These are phyloP conservation scores for Thereva nobilitata DNA, from an alignment of 2,888 invertebrate species.

Conservation along the genomic window DNA sequence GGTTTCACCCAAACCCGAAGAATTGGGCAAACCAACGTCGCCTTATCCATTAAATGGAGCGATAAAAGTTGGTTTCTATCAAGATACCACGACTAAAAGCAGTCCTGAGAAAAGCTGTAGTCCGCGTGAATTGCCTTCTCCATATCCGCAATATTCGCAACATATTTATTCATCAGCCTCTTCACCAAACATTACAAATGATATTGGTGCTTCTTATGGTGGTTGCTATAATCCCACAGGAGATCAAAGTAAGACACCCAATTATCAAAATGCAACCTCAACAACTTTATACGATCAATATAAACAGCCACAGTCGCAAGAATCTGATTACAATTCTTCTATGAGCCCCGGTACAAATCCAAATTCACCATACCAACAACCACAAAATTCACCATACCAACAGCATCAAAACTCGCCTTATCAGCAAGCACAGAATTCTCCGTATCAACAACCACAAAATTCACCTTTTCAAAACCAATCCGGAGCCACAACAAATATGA, in stretches of 20 bases:
- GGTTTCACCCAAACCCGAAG: constrained; percentile 75
- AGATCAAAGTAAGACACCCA: constrained; percentile 54
- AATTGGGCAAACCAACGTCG: constrained; percentile 66
- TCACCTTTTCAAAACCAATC: constrained; percentile 46
- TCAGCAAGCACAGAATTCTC: constrained; percentile 50
- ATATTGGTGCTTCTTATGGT: constrained; percentile 54
- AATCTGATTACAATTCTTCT: constrained; percentile 62
- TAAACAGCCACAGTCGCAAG: constrained; percentile 62
- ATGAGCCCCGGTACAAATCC: constrained; percentile 62
- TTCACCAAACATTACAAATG: constrained; percentile 61
- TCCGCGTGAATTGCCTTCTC: constrained; percentile 72
- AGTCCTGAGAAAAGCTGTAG: constrained; percentile 85
- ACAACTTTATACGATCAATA: constrained; percentile 63
- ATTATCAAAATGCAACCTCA: constrained; percentile 33
- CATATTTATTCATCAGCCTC: constrained; percentile 65
- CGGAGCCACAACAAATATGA: constrained; percentile 10
- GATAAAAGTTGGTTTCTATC: constrained; percentile 85
- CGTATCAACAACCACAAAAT: constrained; percentile 51
- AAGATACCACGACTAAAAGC: constrained; percentile 82
- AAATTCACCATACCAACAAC: constrained; percentile 62
- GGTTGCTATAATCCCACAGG: constrained; percentile 55
- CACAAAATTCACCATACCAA: constrained; percentile 58
- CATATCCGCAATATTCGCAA: constrained; percentile 63
- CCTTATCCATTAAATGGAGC: constrained; percentile 78
- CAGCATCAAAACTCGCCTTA: constrained; percentile 59